Conservation (phyloP, 53 echinoderm and acorn worm species). For the Stichopus horrens region DNA sequence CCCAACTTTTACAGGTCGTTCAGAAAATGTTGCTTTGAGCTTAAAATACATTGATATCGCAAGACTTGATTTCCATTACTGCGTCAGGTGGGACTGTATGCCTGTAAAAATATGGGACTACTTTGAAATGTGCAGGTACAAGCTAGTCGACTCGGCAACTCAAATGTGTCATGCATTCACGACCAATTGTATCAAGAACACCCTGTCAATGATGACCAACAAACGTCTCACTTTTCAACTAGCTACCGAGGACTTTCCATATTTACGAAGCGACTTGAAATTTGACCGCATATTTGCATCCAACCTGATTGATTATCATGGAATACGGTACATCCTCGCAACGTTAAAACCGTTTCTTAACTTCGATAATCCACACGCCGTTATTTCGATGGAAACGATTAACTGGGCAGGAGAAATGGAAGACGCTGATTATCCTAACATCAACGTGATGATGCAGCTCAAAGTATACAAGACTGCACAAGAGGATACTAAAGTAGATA, state of each 20-base stretch:
- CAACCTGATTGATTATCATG: constrained; percentile 5
- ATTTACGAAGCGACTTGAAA: neutral
- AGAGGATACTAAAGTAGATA: neutral
- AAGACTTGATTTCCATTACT: neutral
- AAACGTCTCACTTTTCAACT: neutral
- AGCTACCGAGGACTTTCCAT: neutral
- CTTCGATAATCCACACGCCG: constrained; percentile 9
- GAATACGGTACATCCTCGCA: neutral
- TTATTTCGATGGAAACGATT: constrained; percentile 6
- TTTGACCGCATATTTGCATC: constrained; percentile 42
- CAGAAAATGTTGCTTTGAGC: neutral
- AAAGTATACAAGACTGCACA: neutral
- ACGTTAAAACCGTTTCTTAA: constrained; percentile 22
- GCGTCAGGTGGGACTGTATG: neutral
- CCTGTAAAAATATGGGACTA: constrained; percentile 8
- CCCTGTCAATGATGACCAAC: neutral
- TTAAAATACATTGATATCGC: neutral
- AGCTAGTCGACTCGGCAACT: neutral
- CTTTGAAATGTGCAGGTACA: neutral
- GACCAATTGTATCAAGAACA: neutral
- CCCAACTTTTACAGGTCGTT: constrained; percentile 12
- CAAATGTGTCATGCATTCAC: constrained; percentile 21
- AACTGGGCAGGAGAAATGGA: neutral
- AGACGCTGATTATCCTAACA: neutral
- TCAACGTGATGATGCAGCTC: neutral